Percentiles rank a stretch among this genome's conserved stretches.
Conservation (phyloP, 2,888 invertebrate genomes). For the Pyrgus malvae region DNA sequence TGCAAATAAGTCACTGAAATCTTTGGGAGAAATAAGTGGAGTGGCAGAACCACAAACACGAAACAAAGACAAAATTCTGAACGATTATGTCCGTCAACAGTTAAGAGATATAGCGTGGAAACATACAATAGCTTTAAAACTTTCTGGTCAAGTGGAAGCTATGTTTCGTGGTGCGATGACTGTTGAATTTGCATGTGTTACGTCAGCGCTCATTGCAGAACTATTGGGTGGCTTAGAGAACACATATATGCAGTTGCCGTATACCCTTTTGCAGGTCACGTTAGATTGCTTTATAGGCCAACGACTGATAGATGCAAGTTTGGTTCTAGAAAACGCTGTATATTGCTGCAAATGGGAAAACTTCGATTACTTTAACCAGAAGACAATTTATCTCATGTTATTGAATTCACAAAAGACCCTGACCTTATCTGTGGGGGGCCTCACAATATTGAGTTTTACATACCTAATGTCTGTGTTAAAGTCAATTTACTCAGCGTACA, state of each 20-base stretch:
- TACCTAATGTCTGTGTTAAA: slow-evolving; percentile 53
- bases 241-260: slow-evolving; percentile 52
- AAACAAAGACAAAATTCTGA: slow-evolving; percentile 35
- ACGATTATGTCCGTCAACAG: slow-evolving; percentile 43
- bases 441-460: slow-evolving; percentile 47
- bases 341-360: slow-evolving; percentile 63
- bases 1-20: slow-evolving; percentile 36
- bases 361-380: slow-evolving; percentile 52
- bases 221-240: slow-evolving; percentile 57
- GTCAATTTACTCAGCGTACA: slow-evolving; percentile 58
- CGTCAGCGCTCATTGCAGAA: slow-evolving; percentile 49
- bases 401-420: slow-evolving; percentile 55
- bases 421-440: slow-evolving; percentile 56
- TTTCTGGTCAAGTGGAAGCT: slow-evolving; percentile 44
- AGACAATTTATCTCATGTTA: slow-evolving; percentile 52
- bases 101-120: slow-evolving; percentile 43
- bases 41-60: slow-evolving; percentile 5
- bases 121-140: slow-evolving; percentile 44
- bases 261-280: slow-evolving; percentile 48
- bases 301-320: slow-evolving; percentile 52
- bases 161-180: slow-evolving; percentile 50
- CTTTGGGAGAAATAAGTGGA: too few relatives aligned
- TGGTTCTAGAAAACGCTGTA: slow-evolving; percentile 49
- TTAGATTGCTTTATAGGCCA: slow-evolving; percentile 61
- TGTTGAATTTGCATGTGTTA: slow-evolving; percentile 48